phyloP scores from a whole-genome alignment of 2,113 vertebrate species.

The Clinocottus analis region DNA sequence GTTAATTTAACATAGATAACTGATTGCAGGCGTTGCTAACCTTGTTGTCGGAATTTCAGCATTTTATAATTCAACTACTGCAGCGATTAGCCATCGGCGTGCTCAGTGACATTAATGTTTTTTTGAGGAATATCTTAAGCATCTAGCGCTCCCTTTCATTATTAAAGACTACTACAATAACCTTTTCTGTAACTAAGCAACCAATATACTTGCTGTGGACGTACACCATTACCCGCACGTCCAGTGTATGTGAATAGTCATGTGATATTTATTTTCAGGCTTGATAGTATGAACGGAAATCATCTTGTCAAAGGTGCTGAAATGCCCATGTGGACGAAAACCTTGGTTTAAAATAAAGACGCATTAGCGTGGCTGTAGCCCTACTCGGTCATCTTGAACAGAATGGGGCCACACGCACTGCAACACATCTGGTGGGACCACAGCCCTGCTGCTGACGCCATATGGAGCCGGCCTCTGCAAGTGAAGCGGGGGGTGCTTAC shows the following conservation, averaged over 20 bases:
- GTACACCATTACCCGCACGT: too few relatives aligned
- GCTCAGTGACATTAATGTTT: too few relatives aligned
- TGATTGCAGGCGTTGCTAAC: not conserved
- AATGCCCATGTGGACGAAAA: not conserved
- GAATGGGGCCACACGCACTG: conserved; percentile 60
- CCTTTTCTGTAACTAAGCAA: too few relatives aligned
- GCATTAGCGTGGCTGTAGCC: not conserved
- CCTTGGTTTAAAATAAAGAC: not conserved
- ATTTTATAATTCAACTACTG: not conserved
- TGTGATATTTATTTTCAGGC: too few relatives aligned
- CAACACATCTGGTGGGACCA: conserved; percentile 40
- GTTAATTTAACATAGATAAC: not conserved
- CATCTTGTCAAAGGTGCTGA: not conserved
- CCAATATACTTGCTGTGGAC: too few relatives aligned
- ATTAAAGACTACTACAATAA: too few relatives aligned
- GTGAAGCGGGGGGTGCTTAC: not conserved
- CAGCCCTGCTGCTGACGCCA: conserved; percentile 43
- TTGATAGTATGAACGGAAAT: too few relatives aligned
- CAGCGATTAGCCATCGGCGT: too few relatives aligned
- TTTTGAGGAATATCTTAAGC: too few relatives aligned
- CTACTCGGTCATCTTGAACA: conserved; percentile 55
- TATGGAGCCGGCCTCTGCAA: conserved; percentile 11
- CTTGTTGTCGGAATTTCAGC: not conserved
- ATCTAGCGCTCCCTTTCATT: too few relatives aligned
- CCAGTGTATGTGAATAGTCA: too few relatives aligned